These are phyloP conservation scores for Tyto alba DNA, from an alignment of 2,113 vertebrate genomes.

Conservation along the genomic window DNA sequence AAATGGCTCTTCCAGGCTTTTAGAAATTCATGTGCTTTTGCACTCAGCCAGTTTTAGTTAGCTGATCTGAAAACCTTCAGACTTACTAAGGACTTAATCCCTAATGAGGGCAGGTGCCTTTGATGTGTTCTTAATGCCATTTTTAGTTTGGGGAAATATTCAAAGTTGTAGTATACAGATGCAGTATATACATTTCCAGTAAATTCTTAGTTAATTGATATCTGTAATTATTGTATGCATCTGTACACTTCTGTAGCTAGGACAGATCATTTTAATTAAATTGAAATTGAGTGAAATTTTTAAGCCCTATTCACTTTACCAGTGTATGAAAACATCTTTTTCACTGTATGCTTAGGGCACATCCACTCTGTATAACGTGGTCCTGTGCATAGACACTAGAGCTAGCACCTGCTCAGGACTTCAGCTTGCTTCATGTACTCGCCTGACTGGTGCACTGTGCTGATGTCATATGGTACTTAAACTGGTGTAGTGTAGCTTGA, in stretches of 20 bases:
- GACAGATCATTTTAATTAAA: not conserved
- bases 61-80: constrained; percentile 4
- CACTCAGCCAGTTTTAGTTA: not conserved
- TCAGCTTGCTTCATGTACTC: not conserved
- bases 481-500: not conserved
- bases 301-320: not conserved
- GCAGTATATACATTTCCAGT: not conserved
- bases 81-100: constrained; percentile 27
- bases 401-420: not conserved
- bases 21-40: not conserved
- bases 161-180: not conserved
- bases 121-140: not conserved
- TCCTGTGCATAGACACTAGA: not conserved
- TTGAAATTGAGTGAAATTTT: not conserved
- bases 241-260: not conserved
- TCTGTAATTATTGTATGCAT: not conserved
- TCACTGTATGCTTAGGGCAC: not conserved
- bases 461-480: not conserved
- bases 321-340: not conserved
- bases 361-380: not conserved
- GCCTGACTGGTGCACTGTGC: not conserved
- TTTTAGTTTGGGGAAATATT: not conserved
- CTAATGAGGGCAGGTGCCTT: not conserved
- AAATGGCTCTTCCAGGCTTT: not conserved
- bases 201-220: not conserved